Evolutionary conservation across 2,113 vertebrate species (phyloP), one percentile per base, ranked within the genome.

Genomic region (Psittacula cyanocephala): DNA sequence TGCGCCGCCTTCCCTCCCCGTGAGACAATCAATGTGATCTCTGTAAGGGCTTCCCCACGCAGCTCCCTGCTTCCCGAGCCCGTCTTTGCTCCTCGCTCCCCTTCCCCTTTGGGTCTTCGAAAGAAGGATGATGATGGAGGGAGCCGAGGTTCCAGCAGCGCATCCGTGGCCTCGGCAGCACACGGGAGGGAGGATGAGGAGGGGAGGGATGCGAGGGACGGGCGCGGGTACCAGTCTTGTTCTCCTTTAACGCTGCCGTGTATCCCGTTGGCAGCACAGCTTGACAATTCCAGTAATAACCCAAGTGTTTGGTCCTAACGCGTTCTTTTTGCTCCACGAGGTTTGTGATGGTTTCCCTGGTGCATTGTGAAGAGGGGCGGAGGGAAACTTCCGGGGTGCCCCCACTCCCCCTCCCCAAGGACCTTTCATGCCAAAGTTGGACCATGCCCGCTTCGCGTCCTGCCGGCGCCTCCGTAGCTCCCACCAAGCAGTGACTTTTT

Each of bases 11-110:
- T 75, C 13, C 71, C 93, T 67, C 28, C 69, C 7, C 22, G 1
- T 35, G 96, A 67, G 98, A 98, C 98, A 98, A 98, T 98, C 98
- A 98, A 86, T 76, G 97, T 94, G 97, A 98, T 97, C 97, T 98
- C 96, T 91, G 84, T 93, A 98, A 98, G 98, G 98, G 98, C 98
- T 98, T 95, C 96, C 92, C 97, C 95, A 17, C 3, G 89, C 85
- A 19, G 89, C 86, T 23, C 92, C 59, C 2, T 11, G 63, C 80
- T 77, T 79, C 46, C 22, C 33, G 3, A 23, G 6, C 55, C 13
- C 20, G n/a, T 49, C 75, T 55, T 29, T 19, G 60, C 53, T 74
- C 88, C 53, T 33, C 7, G 15, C 62, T 55, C 81, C 69, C 83
- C n/a, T 63, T 43, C 25, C 79, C 74, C 88, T 79, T 49, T 4